phyloP scores from a whole-genome alignment of 1,140 invertebrate genomes.

The Drosophila triauraria region DNA sequence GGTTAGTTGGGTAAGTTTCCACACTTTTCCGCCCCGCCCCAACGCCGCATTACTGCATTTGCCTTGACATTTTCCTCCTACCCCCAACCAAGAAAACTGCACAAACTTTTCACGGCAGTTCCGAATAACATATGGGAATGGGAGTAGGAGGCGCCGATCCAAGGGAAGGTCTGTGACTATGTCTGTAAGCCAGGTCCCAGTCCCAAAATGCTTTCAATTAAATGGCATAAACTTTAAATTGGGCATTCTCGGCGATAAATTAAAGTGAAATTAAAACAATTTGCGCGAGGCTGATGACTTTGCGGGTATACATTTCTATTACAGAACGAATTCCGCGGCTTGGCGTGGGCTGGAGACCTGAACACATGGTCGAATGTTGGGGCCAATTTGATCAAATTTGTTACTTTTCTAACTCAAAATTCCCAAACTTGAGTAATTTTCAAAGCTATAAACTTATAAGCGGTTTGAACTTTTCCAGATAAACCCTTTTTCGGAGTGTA shows the following conservation, averaged over 20 bases:
- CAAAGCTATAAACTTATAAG: neutral
- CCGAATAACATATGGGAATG: constrained; percentile 18
- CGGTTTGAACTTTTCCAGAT: too few species aligned
- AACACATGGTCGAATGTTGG: constrained; percentile 31
- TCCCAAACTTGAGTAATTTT: neutral
- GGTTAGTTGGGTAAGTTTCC: constrained; percentile 18
- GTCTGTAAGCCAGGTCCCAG: constrained; percentile 10
- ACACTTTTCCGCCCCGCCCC: neutral
- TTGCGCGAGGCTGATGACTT: constrained; percentile 21
- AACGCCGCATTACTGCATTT: constrained; percentile 37
- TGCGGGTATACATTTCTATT: constrained; percentile 35
- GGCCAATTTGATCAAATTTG: constrained; percentile 26
- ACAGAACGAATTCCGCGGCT: constrained; percentile 14
- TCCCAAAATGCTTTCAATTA: constrained; percentile 39
- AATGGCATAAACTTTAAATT: constrained; percentile 45
- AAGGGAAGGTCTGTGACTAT: constrained; percentile 21
- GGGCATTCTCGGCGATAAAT: constrained; percentile 44
- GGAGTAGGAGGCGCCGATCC: constrained; percentile 6
- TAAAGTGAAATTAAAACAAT: constrained; percentile 54
- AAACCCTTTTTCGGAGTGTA: neutral
- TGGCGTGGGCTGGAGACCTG: constrained; percentile 24
- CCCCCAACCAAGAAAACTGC: constrained; percentile 10
- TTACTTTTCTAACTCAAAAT: constrained; percentile 1
- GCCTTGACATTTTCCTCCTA: constrained; percentile 43
- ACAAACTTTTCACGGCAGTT: constrained; percentile 26